Evolutionary conservation across 2,113 vertebrate genomes (phyloP).

Genomic region (Spheniscus mendiculus): DNA sequence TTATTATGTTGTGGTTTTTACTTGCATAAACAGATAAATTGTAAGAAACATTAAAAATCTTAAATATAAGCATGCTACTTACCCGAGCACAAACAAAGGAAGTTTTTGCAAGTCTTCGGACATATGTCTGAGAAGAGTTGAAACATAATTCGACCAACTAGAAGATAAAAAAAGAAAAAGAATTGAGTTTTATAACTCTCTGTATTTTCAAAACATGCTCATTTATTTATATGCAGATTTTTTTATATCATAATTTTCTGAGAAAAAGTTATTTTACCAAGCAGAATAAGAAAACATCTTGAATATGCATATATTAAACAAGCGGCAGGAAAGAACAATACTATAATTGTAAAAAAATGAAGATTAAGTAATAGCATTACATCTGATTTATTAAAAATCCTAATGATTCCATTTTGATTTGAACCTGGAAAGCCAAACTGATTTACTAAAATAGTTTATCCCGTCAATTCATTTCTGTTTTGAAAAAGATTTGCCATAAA

Average conservation of each 20-base stretch:
- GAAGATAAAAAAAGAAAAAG: background rate
- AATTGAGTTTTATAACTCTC: background rate
- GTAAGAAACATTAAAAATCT: background rate
- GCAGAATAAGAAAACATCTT: background rate
- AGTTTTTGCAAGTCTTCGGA: slow-evolving; percentile 99
- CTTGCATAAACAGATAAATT: background rate
- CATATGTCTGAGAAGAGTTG: slow-evolving; percentile 97
- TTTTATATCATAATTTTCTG: background rate
- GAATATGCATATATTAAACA: background rate
- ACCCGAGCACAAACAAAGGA: slow-evolving; percentile 96
- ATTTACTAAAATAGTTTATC: background rate
- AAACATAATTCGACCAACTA: slow-evolving; percentile 97
- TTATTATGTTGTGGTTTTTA: background rate
- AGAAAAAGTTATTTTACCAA: background rate
- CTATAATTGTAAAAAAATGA: background rate
- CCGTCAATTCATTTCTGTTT: background rate
- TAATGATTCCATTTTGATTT: background rate
- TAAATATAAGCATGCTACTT: slow-evolving; percentile 13
- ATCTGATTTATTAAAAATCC: background rate
- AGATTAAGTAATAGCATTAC: background rate
- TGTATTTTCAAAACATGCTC: too few relatives aligned
- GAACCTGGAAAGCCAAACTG: background rate
- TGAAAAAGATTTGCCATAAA: background rate
- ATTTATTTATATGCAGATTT: too few relatives aligned
- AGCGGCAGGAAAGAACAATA: background rate